phyloP scores from a whole-genome alignment of 2,888 invertebrate species.

The Campoletis raptor region DNA sequence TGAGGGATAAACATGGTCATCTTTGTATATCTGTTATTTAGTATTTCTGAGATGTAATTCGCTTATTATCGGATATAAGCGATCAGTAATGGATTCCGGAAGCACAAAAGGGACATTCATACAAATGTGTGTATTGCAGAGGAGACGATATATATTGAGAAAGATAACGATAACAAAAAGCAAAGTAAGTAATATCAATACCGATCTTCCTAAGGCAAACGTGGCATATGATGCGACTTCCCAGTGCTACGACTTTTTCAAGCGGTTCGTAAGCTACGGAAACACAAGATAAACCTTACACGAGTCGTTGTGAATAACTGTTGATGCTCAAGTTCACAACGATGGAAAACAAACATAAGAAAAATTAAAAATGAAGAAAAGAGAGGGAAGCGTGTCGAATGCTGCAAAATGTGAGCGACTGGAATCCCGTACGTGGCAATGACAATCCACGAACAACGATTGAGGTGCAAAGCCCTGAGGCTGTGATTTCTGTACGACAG shows the following conservation, averaged over 20 bases:
- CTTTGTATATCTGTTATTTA: background rate
- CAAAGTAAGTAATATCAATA: background rate
- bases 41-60: slow-evolving; percentile 7
- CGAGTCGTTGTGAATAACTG: slow-evolving; percentile 45
- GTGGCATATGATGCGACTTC: background rate
- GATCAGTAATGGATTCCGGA: slow-evolving; percentile 43
- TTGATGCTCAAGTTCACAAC: slow-evolving; percentile 48
- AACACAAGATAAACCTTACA: background rate
- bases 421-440: slow-evolving; percentile 18
- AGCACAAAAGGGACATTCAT: background rate
- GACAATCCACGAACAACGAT: slow-evolving; percentile 14
- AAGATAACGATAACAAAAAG: slow-evolving; percentile 49
- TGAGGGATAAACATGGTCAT: slow-evolving; percentile 43
- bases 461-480: slow-evolving; percentile 38
- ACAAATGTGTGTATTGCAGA: background rate
- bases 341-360: slow-evolving; percentile 25
- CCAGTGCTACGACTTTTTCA: background rate
- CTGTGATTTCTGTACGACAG: slow-evolving; percentile 15
- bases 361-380: slow-evolving; percentile 50
- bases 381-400: slow-evolving; percentile 14
- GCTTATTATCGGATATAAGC: slow-evolving; percentile 48
- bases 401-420: slow-evolving; percentile 22
- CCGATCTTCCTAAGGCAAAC: slow-evolving; percentile 15
- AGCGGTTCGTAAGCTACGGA: slow-evolving; percentile 14
- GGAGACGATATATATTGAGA: slow-evolving; percentile 16